Evolutionary conservation across 2,888 invertebrate species (phyloP).

Genomic region (Homarus gammarus): DNA sequence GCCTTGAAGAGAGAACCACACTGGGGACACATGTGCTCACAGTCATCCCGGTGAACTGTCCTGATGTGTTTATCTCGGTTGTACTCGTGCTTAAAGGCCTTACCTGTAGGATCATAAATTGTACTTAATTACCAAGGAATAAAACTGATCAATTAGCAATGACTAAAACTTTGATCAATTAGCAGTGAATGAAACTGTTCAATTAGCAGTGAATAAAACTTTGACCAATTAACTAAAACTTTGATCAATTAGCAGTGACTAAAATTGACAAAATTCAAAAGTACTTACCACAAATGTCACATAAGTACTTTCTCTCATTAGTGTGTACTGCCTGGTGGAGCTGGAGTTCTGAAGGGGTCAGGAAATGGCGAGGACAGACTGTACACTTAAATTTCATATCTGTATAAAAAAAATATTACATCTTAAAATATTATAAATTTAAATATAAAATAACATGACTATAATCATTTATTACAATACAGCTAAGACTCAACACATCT

Average conservation of each 20-base stretch:
- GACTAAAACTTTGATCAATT: neutral
- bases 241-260: neutral
- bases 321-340: constrained; percentile 36
- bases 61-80: constrained; percentile 58
- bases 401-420: neutral
- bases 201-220: neutral
- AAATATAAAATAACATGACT: neutral
- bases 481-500: too few species aligned
- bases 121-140: neutral
- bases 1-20: constrained; percentile 68
- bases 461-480: too few species aligned
- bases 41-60: constrained; percentile 54
- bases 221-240: neutral
- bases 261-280: too few species aligned
- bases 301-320: constrained; percentile 40
- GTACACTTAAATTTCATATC: constrained; percentile 43
- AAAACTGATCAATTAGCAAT: too few species aligned
- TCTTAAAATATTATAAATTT: neutral
- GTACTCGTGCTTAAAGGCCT: constrained; percentile 56
- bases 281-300: constrained; percentile 64
- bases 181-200: neutral
- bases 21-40: constrained; percentile 66
- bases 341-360: constrained; percentile 31
- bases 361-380: constrained; percentile 34
- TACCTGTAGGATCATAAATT: neutral